Conservation (phyloP, 2,113 vertebrate genomes). For the Elaphurus davidianus region DNA sequence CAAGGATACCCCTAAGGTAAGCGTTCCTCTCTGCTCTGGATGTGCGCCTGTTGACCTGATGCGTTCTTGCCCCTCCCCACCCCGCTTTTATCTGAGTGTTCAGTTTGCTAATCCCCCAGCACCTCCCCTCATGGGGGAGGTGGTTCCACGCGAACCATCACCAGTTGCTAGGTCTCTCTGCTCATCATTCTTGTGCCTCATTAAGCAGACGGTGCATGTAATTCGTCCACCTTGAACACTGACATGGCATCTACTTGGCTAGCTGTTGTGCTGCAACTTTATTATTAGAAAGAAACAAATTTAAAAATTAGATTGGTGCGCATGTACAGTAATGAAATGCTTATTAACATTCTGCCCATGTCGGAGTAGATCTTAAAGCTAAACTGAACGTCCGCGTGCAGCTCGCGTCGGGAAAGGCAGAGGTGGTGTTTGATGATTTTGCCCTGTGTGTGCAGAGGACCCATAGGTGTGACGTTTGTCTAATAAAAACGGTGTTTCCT, state of each 20-base stretch:
- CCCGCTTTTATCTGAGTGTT: too few relatives aligned
- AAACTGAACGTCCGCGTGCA: fast-evolving
- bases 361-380: not conserved
- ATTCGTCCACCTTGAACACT: not conserved
- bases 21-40: not conserved
- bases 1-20: fast-evolving
- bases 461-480: not conserved
- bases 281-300: not conserved
- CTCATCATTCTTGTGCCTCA: not conserved
- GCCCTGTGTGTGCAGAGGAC: fast-evolving
- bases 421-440: not conserved
- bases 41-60: fast-evolving
- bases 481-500: not conserved
- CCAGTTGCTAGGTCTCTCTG: not conserved
- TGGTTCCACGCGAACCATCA: not conserved
- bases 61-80: too few relatives aligned
- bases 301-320: not conserved
- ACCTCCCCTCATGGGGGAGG: not conserved
- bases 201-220: not conserved
- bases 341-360: not conserved
- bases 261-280: not conserved
- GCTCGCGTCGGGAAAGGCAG: fast-evolving
- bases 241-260: not conserved
- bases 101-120: too few relatives aligned
- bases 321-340: not conserved